phyloP scores from a whole-genome alignment of 2,888 invertebrate species.

The Tetrapedia diversipes region DNA sequence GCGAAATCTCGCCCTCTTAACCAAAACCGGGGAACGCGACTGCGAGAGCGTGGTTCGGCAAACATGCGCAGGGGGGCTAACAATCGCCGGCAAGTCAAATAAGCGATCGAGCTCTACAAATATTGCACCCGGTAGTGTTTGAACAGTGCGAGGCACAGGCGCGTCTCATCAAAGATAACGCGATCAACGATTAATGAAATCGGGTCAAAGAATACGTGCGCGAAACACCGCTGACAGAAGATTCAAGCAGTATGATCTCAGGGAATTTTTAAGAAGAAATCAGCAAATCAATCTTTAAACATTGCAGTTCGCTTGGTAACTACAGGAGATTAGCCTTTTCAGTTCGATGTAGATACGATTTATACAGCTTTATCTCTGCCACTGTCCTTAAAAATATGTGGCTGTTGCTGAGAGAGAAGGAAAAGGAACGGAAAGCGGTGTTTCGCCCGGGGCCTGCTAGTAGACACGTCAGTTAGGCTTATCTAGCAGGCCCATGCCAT shows the following conservation, averaged over 20 bases:
- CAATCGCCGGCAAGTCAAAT: constrained; percentile 40
- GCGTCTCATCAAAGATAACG: constrained; percentile 29
- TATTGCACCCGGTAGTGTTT: constrained; percentile 40
- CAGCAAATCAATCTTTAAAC: no score
- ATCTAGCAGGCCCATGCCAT: no score
- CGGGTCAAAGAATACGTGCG: constrained; percentile 3
- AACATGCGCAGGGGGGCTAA: constrained; percentile 14
- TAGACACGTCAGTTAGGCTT: no score
- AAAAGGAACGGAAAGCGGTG: no score
- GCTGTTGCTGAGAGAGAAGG: no score
- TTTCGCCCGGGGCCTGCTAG: no score
- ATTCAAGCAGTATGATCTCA: background rate
- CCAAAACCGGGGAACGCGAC: constrained; percentile 8
- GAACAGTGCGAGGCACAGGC: constrained; percentile 21
- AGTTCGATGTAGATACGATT: no score
- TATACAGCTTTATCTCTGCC: no score
- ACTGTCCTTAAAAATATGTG: no score
- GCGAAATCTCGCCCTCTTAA: background rate
- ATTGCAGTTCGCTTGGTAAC: no score
- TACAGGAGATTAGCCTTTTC: no score
- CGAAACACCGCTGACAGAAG: background rate
- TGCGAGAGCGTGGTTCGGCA: background rate
- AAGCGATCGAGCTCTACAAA: constrained; percentile 36
- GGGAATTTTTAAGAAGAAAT: no score
- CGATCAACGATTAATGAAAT: constrained; percentile 24